These are phyloP conservation scores for Apostichopus californicus DNA, from an alignment of 35 echinoderm and acorn worm species.

Conservation along the genomic window DNA sequence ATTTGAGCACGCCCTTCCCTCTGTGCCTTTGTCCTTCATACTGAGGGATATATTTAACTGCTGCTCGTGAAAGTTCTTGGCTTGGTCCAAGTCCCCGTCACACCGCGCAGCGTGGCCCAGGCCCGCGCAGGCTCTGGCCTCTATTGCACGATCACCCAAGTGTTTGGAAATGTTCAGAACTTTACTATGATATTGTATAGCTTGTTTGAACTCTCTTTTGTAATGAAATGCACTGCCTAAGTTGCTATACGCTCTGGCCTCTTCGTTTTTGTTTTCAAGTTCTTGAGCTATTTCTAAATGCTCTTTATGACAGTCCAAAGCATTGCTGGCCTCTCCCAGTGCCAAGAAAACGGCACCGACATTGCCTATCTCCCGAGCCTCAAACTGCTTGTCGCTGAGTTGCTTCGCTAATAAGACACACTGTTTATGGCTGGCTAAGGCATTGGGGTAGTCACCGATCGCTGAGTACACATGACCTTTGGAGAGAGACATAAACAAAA, in stretches of 20 bases:
- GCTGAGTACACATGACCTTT: constrained; percentile 98
- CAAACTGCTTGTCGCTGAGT: constrained; percentile 99
- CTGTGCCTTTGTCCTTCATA: constrained; percentile 89
- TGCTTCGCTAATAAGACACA: constrained; percentile 96
- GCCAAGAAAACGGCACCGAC: constrained; percentile 92
- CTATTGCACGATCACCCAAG: constrained; percentile 86
- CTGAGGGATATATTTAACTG: constrained; percentile 95
- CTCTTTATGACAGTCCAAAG: constrained; percentile 92
- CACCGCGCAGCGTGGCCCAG: constrained; percentile 93
- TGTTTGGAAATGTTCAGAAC: constrained; percentile 84
- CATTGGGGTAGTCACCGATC: constrained; percentile 98
- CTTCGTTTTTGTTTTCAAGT: constrained; percentile 94
- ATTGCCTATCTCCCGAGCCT: constrained; percentile 93
- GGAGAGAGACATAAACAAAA: constrained; percentile 38
- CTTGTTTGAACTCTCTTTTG: constrained; percentile 86
- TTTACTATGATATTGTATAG: constrained; percentile 80
- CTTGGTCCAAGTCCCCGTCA: constrained; percentile 74
- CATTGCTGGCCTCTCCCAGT: constrained; percentile 86
- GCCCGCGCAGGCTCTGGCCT: constrained; percentile 92
- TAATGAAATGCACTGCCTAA: constrained; percentile 99
- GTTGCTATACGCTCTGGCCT: constrained; percentile 95
- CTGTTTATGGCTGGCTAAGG: constrained; percentile 94
- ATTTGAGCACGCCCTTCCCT: constrained; percentile 95
- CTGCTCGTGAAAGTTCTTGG: constrained; percentile 93
- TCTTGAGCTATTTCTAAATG: constrained; percentile 86